Base-by-base conservation (phyloP, 2,113 vertebrate species). In the Lagopus muta region DNA sequence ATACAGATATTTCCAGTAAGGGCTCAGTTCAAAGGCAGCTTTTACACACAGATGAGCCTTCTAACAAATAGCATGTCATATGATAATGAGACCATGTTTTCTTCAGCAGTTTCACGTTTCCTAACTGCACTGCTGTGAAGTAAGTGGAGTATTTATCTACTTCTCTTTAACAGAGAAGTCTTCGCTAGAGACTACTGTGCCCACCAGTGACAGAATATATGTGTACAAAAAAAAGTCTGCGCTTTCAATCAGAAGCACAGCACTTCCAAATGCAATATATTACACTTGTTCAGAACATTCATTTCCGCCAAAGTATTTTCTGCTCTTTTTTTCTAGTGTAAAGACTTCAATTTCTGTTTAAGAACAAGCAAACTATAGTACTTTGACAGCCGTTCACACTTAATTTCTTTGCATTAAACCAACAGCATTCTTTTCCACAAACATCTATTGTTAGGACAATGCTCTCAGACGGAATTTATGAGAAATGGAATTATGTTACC, bases 401-500 rank as follows among this genome's bases (percentile, higher is more conserved):
- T 98, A 98, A 98, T 98, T 96, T 98, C 97, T 98, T 97, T 98
- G 97, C 97, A 96, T 98, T 98, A 98, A 98, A 97, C 96, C 97
- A 98, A 98, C 97, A 98, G 98, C 97, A 98, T 98, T 98, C 97
- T 98, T 98, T 98, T 98, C 97, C 97, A 98, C 98, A 98, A 98
- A 98, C 97, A 98, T 97, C 97, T 89, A 97, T 98, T 98, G 97
- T 98, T 98, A 98, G 98, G 97, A 98, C 97, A 98, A 98, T 98
- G 97, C 96, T 98, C 98, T 98, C 97, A 98, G 97, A 98, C 89
- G 93, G 98, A 98, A 98, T 98, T 98, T 98, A 98, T 98, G 98
- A 98, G 98, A 98, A 99, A 98, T 98, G 98, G 98, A 99, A 98
- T 99, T 98, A 98, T 98, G 98, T 99, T 98, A 98, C 98, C 98